A percentile compares a stretch with the other conserved stretches of the same genome.
Conservation (phyloP, 2,888 invertebrate species). For the Penaeus monodon region DNA sequence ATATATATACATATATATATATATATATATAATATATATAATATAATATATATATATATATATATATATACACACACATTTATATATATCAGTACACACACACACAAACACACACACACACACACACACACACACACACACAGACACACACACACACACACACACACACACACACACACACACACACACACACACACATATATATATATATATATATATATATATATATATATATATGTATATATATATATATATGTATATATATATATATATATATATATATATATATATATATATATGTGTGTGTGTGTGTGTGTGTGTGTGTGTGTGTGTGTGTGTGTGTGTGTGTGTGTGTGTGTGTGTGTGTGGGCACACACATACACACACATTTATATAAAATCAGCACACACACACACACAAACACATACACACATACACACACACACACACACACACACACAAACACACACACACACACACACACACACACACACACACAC, state of each 20-base stretch:
- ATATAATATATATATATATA: too few relatives aligned
- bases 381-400: constrained; percentile 8
- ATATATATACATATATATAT: too few relatives aligned
- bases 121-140: background rate
- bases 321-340: background rate
- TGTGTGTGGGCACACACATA: background rate
- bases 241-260: constrained; percentile 19
- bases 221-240: background rate
- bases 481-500: too few relatives aligned
- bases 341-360: background rate
- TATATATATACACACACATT: too few relatives aligned
- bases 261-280: too few relatives aligned
- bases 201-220: background rate
- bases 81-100: too few relatives aligned
- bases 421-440: too few relatives aligned
- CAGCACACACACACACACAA: too few relatives aligned
- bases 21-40: too few relatives aligned
- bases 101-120: too few relatives aligned
- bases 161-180: background rate
- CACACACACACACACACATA: background rate
- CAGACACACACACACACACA: background rate
- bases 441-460: background rate
- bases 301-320: background rate
- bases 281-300: too few relatives aligned
- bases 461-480: background rate